Evolutionary conservation across 1,140 invertebrate species (phyloP), one percentile per base, ranked within the genome.

Genomic region (Aplysia californica): DNA sequence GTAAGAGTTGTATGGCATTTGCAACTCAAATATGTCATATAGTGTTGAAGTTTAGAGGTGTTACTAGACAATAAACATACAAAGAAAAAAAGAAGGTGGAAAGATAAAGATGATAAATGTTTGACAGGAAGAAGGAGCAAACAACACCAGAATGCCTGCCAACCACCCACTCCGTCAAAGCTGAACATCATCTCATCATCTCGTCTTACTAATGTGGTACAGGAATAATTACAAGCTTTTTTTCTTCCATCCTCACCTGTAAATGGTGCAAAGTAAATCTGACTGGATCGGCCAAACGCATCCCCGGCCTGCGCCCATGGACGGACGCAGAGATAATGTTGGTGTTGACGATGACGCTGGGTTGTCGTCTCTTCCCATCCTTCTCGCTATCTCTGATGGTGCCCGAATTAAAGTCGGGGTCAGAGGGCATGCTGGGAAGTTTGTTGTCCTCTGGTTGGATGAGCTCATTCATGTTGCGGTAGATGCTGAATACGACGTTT

Each of bases 291-390:
- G 39, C 15, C 38, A 75, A 26, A 20, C 21, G 23, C 15, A 36
- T 18, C 1, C 31, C 10, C 15, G 31, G 61, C 4, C 29, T 20
- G 20, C 50, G 26, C 15, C 29, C 35, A 18, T 33, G 50, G 1
- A 75, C 44, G 31, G 72, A 75, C 21, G 72, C 72, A 35, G 59
- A 35, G 38, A 75, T 75, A 36, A 75, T 55, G 6, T 66, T 64
- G 29, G 36, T 39, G 61, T 75, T 75, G 59, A 75, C 31, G 10
- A 75, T 31, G 1, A 23, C 23, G 58, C 33, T n/a, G 5, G 5
- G 0, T 61, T 61, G 58, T 61, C 58, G 26, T 61, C 58, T 10
- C 10, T 50, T 15, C 44, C 44, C 44, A 50, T 50, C 44, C 10
- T n/a, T 50, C 10, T n/a, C 44, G 44, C 10, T n/a, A 50, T n/a